Evolutionary conservation across 2,113 vertebrate species (phyloP), one percentile per base, ranked within the genome.

Genomic region (Petromus typicus): DNA sequence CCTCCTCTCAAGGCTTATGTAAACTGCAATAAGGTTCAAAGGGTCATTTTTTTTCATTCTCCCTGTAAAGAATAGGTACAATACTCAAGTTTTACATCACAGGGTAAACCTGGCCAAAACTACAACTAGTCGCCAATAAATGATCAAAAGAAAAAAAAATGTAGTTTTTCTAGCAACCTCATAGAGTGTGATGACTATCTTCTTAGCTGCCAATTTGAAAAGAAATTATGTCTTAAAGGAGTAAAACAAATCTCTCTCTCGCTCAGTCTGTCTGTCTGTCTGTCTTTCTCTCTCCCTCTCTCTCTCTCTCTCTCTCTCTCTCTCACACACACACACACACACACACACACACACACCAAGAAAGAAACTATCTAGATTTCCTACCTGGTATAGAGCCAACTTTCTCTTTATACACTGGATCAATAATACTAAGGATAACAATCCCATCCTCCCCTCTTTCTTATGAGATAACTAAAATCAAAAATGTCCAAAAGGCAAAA

Each of bases 1-100:
- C 86, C 96, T 94, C 30, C 34, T 79, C 93, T 83, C 54, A 92
- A 89, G 25, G 40, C 30, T 59, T 89, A 69, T 86, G 91, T 85
- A 93, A 96, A 86, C 51, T 79, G 61, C 3, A 92, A 89, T 88
- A 95, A 88, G 61, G n/a, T 81, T 76, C 78, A 80, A 91, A 92
- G 61, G 63, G 75, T 90, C 51, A 14, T 81, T 90, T 91, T 88
- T 89, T 34, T 89, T 54, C 16, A 64, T 90, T 61, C 76, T 48
- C 45, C 90, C 20, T 32, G 34, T 40, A 34, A 40, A 27, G 61
- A 86, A 67, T 16, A 88, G 45, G 83, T 4, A 16, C 7, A 64
- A 61, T 67, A 67, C 32, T 83, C 78, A 92, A 57, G 14, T 78
- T 37, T 40, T 5, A 12, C 51, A 64, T 7, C 48, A 8, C 57